Evolutionary conservation across 1,140 invertebrate species (phyloP), one percentile per base, ranked within the genome.

Genomic region (Sarcophaga peregrina): DNA sequence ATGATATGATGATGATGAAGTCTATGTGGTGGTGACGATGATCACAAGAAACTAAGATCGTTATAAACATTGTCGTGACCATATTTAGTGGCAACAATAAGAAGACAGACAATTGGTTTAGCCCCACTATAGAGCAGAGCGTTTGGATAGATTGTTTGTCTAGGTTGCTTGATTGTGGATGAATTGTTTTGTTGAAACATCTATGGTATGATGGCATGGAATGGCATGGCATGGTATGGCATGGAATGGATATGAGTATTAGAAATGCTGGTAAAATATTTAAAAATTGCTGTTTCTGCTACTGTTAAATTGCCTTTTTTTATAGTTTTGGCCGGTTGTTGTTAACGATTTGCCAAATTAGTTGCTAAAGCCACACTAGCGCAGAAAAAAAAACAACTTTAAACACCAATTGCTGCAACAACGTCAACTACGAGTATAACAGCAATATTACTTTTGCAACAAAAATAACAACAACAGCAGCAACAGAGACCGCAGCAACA

Each of bases 271-370:
- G 62, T 68, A 20, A 68, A 17, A 17, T 68, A 68, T 68, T 68
- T 68, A 17, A 68, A 68, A 68, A 68, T 68, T 68, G 62, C 62
- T 20, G 62, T 17, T 68, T 20, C 62, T 68, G 62, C 62, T 68
- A 68, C 62, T 68, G 62, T 68, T 68, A 68, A 68, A 68, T 68
- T 68, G 62, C 62, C 62, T 68, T 68, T 68, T 68, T 37, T 68
- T n/a, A 68, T 68, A 68, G n/a, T 68, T 13, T 68, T 68, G 62
- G 62, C 8, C 20, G 62, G 62, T n/a, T 68, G 62, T 68, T 68
- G 62, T 68, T 68, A 68, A 68, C 62, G 62, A 68, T 68, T 68
- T 68, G 62, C 62, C 62, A 68, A 68, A 68, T 68, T 68, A 68
- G 62, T 17, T 68, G 62, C 25, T 2, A 68, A 68, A 68, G 20